phyloP scores from a whole-genome alignment of 2,888 invertebrate species.

The Meta bourneti region DNA sequence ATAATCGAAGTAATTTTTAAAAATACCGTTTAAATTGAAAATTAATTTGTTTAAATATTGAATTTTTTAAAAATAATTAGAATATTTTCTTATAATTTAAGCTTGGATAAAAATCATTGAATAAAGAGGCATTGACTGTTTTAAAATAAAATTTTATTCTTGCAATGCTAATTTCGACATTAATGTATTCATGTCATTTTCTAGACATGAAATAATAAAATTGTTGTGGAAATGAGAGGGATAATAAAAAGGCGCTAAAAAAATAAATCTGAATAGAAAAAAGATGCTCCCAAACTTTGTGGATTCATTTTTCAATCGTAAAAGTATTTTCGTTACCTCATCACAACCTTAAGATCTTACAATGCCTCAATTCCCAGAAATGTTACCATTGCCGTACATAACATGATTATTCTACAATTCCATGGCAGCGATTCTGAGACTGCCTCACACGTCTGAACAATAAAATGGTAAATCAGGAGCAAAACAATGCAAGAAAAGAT shows the following conservation, averaged over 20 bases:
- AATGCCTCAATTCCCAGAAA: neutral
- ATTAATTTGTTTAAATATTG: too few species aligned
- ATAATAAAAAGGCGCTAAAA: neutral
- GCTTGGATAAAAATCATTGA: too few species aligned
- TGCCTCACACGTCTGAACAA: conserved; percentile 10
- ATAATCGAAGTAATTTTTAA: too few species aligned
- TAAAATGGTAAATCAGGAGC: conserved; percentile 54
- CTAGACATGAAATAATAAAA: neutral
- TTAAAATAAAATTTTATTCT: neutral
- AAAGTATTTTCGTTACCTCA: neutral
- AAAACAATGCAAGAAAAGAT: conserved; percentile 32
- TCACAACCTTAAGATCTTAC: neutral
- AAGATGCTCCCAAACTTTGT: neutral
- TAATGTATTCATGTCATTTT: neutral
- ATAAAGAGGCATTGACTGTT: too few species aligned
- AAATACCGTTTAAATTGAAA: too few species aligned
- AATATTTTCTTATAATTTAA: too few species aligned
- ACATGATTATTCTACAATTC: neutral
- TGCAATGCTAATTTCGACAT: neutral
- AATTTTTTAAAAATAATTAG: too few species aligned
- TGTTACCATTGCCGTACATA: neutral
- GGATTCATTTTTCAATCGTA: neutral
- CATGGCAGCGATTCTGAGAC: too few species aligned
- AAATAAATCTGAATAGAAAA: neutral
- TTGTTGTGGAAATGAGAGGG: neutral